phyloP scores from a whole-genome alignment of 2,888 invertebrate species.

The Cacoxenus indagator region DNA sequence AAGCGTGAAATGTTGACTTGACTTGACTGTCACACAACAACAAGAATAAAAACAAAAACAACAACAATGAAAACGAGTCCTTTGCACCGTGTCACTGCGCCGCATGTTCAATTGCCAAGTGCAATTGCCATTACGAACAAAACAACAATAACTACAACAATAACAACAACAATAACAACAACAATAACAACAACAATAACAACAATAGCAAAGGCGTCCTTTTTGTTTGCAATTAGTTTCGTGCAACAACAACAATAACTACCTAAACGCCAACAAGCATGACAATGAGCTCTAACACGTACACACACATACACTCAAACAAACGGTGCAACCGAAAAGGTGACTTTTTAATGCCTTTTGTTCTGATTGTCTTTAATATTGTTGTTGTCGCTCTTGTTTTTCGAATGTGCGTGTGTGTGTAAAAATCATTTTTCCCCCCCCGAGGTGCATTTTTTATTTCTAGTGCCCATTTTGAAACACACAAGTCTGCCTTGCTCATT shows the following conservation, averaged over 20 bases:
- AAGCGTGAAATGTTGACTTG: slow-evolving; percentile 38
- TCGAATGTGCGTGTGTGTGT: background rate
- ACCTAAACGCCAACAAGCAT: slow-evolving; percentile 28
- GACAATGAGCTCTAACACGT: background rate
- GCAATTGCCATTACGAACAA: slow-evolving; percentile 54
- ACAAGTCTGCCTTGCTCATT: background rate
- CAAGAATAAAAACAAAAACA: slow-evolving; percentile 32
- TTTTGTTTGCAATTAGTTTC: slow-evolving; percentile 61
- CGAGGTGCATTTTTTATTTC: slow-evolving; percentile 11
- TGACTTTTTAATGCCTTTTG: slow-evolving; percentile 57
- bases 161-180: slow-evolving; percentile 4
- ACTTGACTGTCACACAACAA: slow-evolving; percentile 30
- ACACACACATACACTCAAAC: slow-evolving; percentile 10
- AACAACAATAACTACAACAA: slow-evolving; percentile 41
- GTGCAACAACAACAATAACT: slow-evolving; percentile 38
- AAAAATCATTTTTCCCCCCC: background rate
- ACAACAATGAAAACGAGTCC: slow-evolving; percentile 19
- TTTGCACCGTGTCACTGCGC: slow-evolving; percentile 36
- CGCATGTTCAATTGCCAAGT: slow-evolving; percentile 37
- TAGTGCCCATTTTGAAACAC: background rate
- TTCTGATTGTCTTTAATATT: slow-evolving; percentile 35
- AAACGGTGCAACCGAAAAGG: slow-evolving; percentile 44
- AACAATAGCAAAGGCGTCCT: slow-evolving; percentile 39
- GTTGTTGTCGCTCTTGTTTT: background rate
- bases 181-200: background rate